Evolutionary conservation across 2,797 vertebrate species (phyloP), one percentile per base, ranked within the genome.

Genomic region (Pseudocheirus occidentalis): DNA sequence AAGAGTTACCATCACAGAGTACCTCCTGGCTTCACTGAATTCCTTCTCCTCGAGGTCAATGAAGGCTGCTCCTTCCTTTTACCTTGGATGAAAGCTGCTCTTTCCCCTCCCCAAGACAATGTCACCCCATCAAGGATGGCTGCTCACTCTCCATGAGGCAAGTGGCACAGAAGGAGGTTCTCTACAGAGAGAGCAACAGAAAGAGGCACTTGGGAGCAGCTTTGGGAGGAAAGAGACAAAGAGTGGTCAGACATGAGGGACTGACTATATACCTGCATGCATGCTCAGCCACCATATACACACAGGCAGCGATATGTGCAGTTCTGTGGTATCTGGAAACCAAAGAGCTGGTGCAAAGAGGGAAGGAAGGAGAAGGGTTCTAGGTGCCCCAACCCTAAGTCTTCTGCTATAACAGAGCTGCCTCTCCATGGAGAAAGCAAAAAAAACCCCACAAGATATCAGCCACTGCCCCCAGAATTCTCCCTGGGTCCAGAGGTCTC

Each of bases 1-100:
- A 24, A 93, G 90, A 90, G 55, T 90, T 81, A n/a, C 34, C 73
- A 54, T 87, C 55, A 52, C 46, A 87, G n/a, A 1, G n/a, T 46
- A 18, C 7, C 66, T 81, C 66, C 66, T 10, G n/a, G 66, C n/a
- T 40, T 73, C 66, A 21, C 16, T 40, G 66, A 21, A 73, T 21
- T 18, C 7, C n/a, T 81, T 81, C 21, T 27, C 66, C 66, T 7
- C 7, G 2, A 9, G 6, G 21, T 46, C 52, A 46, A 90, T 66
- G 55, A 87, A 7, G 46, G 34, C 87, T 92, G 7, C 56, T 93
- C 93, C 89, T 53, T 87, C 59, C 16, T 55, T 93, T 31, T 5
- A 62, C 94, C 92, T 92, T 90, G 3, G 96, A 95, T 91, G 27
- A 96, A 94, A 93, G 93, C 5, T 95, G 92, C 16, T 89, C 34